Percentiles rank a stretch among this genome's conserved stretches.
Conservation (phyloP, 2,113 vertebrate genomes). For the Conger conger region DNA sequence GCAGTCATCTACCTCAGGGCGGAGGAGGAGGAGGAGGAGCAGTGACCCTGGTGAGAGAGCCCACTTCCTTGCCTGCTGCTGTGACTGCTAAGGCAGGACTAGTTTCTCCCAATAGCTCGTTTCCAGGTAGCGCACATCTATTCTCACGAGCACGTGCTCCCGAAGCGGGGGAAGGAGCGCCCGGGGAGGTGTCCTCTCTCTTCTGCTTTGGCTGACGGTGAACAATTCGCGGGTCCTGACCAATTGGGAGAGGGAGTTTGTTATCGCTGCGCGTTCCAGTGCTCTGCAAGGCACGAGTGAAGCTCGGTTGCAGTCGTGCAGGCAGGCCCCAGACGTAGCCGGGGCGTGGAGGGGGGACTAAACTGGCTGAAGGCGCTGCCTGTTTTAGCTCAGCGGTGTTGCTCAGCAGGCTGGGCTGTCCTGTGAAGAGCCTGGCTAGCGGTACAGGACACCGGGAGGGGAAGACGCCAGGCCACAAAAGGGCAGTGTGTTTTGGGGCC, state of each 20-base stretch:
- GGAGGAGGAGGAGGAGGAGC: slow-evolving; percentile 60
- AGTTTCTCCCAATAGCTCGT: no score
- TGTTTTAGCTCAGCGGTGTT: background rate
- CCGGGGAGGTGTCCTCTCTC: background rate
- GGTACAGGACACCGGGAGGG: slow-evolving; percentile 23
- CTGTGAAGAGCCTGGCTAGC: background rate
- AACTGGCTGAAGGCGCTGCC: background rate
- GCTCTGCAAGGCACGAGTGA: background rate
- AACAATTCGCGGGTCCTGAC: background rate
- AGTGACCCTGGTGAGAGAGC: slow-evolving; percentile 59
- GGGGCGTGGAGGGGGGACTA: background rate
- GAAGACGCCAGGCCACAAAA: slow-evolving; percentile 31
- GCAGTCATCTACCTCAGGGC: slow-evolving; percentile 55
- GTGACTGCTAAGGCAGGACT: no score
- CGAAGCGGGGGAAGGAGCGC: no score
- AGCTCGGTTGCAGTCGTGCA: background rate
- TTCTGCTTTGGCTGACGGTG: background rate
- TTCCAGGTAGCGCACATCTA: no score
- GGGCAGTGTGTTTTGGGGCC: slow-evolving; percentile 36
- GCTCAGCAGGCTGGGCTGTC: background rate
- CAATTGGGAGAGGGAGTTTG: background rate
- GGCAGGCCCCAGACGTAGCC: background rate
- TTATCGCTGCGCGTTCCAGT: background rate
- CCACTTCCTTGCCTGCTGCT: background rate
- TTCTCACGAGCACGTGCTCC: no score